phyloP scores from a whole-genome alignment of 2,113 vertebrate genomes.

The Erythrocercus mccallii region DNA sequence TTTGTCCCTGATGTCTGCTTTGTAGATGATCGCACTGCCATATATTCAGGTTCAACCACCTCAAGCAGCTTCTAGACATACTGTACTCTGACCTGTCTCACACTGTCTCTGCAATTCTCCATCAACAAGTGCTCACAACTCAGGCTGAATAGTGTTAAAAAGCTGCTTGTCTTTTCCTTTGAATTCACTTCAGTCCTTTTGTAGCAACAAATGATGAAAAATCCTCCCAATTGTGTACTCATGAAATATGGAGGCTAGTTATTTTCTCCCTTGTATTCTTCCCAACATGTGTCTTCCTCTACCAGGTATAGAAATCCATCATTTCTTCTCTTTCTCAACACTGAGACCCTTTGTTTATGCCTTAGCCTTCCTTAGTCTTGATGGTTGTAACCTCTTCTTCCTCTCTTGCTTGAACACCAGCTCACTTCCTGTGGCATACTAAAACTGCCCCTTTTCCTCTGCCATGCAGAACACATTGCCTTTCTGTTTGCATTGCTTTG shows the following conservation, averaged over 20 bases:
- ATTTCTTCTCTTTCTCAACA: not conserved
- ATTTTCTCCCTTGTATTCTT: not conserved
- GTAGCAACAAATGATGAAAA: slow-evolving; percentile 1
- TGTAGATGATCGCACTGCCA: not conserved
- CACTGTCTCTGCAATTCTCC: not conserved
- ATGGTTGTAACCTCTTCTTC: not conserved
- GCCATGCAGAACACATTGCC: not conserved
- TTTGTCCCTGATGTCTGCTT: slow-evolving; percentile 6
- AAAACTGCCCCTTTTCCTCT: not conserved
- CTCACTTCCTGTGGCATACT: not conserved
- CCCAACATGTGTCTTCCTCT: not conserved
- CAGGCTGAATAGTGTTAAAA: not conserved
- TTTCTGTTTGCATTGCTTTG: not conserved
- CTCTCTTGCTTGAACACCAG: not conserved
- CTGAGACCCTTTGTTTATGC: not conserved
- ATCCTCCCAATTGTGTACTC: not conserved
- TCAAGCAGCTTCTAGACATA: not conserved
- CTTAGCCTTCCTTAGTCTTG: not conserved
- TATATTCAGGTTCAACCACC: not conserved
- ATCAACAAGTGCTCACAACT: not conserved
- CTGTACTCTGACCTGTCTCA: not conserved
- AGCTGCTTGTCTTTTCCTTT: slow-evolving; percentile 8
- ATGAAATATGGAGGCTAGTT: not conserved
- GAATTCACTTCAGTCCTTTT: not conserved
- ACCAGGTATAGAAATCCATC: not conserved